Evolutionary conservation across 2,888 invertebrate species (phyloP), one percentile per base, ranked within the genome.

Genomic region (Nasonia oneida): DNA sequence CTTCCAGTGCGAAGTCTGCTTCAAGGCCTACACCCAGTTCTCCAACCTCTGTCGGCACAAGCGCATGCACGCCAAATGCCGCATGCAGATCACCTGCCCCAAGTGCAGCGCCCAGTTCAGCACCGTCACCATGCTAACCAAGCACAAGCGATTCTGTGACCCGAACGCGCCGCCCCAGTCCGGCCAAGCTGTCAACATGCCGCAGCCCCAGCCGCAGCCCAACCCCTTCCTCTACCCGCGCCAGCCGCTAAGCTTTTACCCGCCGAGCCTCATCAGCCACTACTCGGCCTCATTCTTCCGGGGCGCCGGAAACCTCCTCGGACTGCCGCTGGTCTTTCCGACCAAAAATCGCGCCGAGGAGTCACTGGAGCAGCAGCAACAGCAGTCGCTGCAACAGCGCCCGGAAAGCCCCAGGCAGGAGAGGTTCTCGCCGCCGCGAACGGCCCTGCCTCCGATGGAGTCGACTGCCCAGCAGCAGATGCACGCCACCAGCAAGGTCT

Each of bases 21-120:
- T 97, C 93, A 99, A 99, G 95, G 97, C 98, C 14, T 99, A 99
- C 94, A 99, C 99, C 3, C 99, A 99, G 94, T 99, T 99, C 94
- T 99, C 99, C 64, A 99, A 99, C 94, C 95, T 99, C 91, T 99
- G 99, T 93, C 97, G 99, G n/a, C 99, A 99, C 94, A 99, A 98
- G 93, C 98, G 99, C 85, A 99, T 99, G 98, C 99, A 99, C 95
- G 96, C 97, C 82, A 97, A 98, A 92, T 99, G 99, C 93, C 97
- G 98, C 90, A 97, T 97, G 94, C 97, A 97, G 92, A 97, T 98
- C 92, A 98, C 98, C 94, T 99, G 99, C 94, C 96, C 95, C 91
- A 98, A 98, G 95, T 99, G 99, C 93, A 97, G 97, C 42, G 98
- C 98, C 92, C 96, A 97, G 53, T 99, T 99, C 94, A 97, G 97